phyloP scores from a whole-genome alignment of 2,113 vertebrate species.

The Sinocyclocheilus anshuiensis region DNA sequence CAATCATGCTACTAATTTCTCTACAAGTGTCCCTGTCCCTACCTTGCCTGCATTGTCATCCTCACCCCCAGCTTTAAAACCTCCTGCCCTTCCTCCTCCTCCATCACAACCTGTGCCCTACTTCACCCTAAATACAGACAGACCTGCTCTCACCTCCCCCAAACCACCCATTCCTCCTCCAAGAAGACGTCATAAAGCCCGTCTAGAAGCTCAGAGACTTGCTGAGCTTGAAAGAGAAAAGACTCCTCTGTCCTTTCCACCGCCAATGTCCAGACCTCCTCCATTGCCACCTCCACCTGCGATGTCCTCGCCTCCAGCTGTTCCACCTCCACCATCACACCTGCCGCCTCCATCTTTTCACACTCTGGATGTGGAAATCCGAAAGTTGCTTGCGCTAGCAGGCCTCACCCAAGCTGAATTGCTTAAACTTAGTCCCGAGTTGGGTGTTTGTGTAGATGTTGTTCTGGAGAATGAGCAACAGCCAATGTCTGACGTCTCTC shows the following conservation, averaged over 20 bases:
- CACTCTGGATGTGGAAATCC: slow-evolving; percentile 78
- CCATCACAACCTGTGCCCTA: slow-evolving; percentile 65
- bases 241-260: slow-evolving; percentile 71
- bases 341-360: slow-evolving; percentile 80
- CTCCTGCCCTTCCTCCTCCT: slow-evolving; percentile 56
- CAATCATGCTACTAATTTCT: slow-evolving; percentile 66
- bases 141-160: slow-evolving; percentile 62
- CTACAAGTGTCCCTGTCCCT: slow-evolving; percentile 57
- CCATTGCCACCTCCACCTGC: slow-evolving; percentile 75
- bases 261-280: slow-evolving; percentile 74
- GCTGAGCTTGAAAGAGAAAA: slow-evolving; percentile 71
- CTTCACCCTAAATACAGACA: slow-evolving; percentile 68
- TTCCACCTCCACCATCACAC: slow-evolving; percentile 74
- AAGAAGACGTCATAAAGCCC: slow-evolving; percentile 75
- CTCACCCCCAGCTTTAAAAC: slow-evolving; percentile 40
- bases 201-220: slow-evolving; percentile 74
- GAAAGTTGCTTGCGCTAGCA: slow-evolving; percentile 76
- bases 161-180: slow-evolving; percentile 78
- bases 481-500: slow-evolving; percentile 37
- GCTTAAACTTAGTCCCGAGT: slow-evolving; percentile 79
- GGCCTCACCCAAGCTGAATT: slow-evolving; percentile 80
- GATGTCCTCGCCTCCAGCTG: slow-evolving; percentile 66
- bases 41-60: neutral
- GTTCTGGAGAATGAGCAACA: slow-evolving; percentile 68
- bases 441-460: slow-evolving; percentile 73